Base-by-base conservation (phyloP, 2,888 invertebrate species). In the Torymus aiolomorphi region DNA sequence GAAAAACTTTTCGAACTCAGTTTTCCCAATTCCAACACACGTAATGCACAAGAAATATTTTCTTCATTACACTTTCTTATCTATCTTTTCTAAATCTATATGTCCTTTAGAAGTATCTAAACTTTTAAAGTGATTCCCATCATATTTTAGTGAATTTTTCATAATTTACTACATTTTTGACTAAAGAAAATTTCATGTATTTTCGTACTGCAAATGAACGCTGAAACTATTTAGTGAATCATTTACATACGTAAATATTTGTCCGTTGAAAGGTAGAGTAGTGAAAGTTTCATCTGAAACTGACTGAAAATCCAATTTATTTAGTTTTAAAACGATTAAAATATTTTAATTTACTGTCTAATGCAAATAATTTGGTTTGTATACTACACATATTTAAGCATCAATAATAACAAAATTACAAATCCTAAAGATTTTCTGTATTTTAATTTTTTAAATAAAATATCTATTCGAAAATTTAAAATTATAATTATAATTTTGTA, bases 11-110 rank as follows among this genome's bases (percentile, higher is more conserved):
- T 52, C 10, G 12, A 70, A 31, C 72, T 49, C 18, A 67, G 61
- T 70, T 5, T 57, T 42, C 62, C 57, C 69, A 63, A 75, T 65
- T 52, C 61, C 52, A 66, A 72, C 72, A 66, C 70, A 69, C 20
- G 57, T 65, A 79, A 74, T 69, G 49, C 24, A 69, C 31, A 31
- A 74, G 69, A 74, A 79, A 63, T 59, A 79, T 75, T 73, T 79
- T 65, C 42, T 70, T 78, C 18, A 12, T 73, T 75, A 70, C 59
- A 70, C 18, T 57, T 71, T 65, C 42, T 57, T 66, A 24, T 70
- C 63, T 70, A 70, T 57, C 16, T 56, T 51, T 54, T 63, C 66
- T 69, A 78, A 70, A 24, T 16, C 52, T 70, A 70, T 65, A 5
- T 31, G 31, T 63, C 12, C 11, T 57, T 69, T n/a, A 31, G 51